Evolutionary conservation across 64 coral and sea anemone species (phyloP).

Genomic region (Pachyseris speciosa): DNA sequence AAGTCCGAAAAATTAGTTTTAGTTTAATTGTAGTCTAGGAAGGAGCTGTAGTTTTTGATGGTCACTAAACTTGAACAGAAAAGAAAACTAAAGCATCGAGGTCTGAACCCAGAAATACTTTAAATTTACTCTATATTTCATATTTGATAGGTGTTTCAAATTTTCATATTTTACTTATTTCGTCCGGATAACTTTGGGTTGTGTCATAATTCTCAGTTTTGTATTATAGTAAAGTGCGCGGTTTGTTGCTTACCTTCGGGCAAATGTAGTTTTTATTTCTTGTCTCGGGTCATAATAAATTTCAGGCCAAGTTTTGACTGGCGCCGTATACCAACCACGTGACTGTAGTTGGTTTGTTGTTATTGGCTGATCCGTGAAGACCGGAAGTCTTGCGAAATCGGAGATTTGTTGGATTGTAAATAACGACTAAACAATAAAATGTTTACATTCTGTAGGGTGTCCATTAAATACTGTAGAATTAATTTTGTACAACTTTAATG

Average conservation of each 20-base stretch:
- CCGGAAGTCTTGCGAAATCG: neutral
- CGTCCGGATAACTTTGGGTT: neutral
- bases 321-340: neutral
- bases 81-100: neutral
- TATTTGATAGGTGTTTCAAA: slow-evolving; percentile 5
- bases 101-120: neutral
- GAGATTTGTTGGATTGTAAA: slow-evolving; percentile 14
- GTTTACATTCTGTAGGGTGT: neutral
- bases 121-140: slow-evolving; percentile 24
- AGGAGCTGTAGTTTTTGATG: slow-evolving; percentile 28
- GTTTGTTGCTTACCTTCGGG: neutral
- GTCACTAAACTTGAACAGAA: neutral
- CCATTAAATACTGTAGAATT: neutral
- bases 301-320: neutral
- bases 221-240: neutral
- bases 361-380: neutral
- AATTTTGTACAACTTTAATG: neutral
- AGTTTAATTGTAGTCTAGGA: neutral
- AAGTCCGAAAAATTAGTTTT: neutral
- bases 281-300: neutral
- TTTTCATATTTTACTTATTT: slow-evolving; percentile 15
- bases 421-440: slow-evolving; percentile 13
- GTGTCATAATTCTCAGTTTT: neutral
- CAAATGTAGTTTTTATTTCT: neutral
- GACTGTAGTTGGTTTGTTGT: neutral